Conservation (phyloP, 2,797 vertebrate species). For the Macropus fuliginosus region DNA sequence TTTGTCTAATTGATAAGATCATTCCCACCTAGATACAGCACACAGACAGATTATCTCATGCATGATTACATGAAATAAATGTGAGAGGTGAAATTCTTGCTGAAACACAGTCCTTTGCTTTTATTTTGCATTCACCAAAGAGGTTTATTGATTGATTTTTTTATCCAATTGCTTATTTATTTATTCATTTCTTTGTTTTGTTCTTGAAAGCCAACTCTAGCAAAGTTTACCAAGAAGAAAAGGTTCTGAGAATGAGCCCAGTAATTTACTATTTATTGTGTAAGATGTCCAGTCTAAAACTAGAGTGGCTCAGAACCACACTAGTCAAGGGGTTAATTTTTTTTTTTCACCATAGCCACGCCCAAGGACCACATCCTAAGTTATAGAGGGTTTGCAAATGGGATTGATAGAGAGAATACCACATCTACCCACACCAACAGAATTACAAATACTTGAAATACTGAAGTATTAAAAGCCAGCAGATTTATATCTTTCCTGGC, state of each 20-base stretch:
- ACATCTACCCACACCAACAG: neutral
- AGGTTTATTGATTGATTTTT: neutral
- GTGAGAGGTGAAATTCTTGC: neutral
- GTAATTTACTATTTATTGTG: neutral
- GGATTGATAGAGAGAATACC: neutral
- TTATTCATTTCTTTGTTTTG: neutral
- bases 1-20: neutral
- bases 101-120: neutral
- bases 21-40: neutral
- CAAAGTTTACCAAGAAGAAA: neutral
- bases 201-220: neutral
- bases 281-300: neutral
- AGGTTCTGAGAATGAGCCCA: neutral
- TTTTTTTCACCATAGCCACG: neutral
- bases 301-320: neutral
- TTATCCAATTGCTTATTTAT: neutral
- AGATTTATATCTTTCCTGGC: conserved; percentile 59
- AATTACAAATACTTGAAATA: neutral
- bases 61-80: neutral
- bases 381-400: neutral
- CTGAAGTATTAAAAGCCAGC: neutral
- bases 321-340: neutral
- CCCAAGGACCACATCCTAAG: neutral
- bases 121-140: neutral
- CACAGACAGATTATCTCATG: neutral